Evolutionary conservation across 2,888 invertebrate genomes (phyloP).

Genomic region (Oscheius sp.): DNA sequence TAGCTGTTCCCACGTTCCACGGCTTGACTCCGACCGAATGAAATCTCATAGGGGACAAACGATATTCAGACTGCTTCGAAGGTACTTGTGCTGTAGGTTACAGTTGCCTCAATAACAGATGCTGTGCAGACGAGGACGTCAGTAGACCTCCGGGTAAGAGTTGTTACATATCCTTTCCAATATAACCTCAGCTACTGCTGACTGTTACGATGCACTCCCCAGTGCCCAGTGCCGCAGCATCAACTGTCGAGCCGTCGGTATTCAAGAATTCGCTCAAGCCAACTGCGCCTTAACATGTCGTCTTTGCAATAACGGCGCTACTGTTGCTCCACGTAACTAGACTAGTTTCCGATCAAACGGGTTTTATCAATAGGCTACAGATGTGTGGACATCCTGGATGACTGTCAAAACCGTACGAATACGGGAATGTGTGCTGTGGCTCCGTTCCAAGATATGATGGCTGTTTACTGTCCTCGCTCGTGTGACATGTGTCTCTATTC

Average conservation of each 20-base stretch:
- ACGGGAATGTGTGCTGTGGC: constrained; percentile 40
- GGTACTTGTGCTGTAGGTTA: constrained; percentile 47
- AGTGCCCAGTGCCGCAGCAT: constrained; percentile 43
- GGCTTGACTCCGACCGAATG: neutral
- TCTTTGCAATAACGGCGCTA: constrained; percentile 41
- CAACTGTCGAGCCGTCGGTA: constrained; percentile 42
- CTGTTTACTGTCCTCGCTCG: constrained; percentile 52
- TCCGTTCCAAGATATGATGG: constrained; percentile 49
- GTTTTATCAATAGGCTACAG: constrained; percentile 42
- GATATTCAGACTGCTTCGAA: constrained; percentile 46
- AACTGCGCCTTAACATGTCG: constrained; percentile 52
- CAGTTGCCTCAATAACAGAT: constrained; percentile 41
- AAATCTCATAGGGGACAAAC: constrained; percentile 2
- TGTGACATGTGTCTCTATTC: constrained; percentile 42
- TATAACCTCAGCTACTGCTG: constrained; percentile 24
- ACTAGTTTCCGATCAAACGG: neutral
- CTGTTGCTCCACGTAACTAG: constrained; percentile 20
- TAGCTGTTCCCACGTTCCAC: constrained; percentile 12
- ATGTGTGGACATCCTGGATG: constrained; percentile 46
- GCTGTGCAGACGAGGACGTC: constrained; percentile 43
- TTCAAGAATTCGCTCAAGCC: constrained; percentile 49
- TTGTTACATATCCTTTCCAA: neutral
- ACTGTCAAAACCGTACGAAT: constrained; percentile 45
- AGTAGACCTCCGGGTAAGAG: constrained; percentile 25
- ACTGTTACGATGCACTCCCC: constrained; percentile 44